These are phyloP conservation scores for Lasioglossum pauxillum DNA, from an alignment of 2,888 invertebrate species.

Conservation along the genomic window DNA sequence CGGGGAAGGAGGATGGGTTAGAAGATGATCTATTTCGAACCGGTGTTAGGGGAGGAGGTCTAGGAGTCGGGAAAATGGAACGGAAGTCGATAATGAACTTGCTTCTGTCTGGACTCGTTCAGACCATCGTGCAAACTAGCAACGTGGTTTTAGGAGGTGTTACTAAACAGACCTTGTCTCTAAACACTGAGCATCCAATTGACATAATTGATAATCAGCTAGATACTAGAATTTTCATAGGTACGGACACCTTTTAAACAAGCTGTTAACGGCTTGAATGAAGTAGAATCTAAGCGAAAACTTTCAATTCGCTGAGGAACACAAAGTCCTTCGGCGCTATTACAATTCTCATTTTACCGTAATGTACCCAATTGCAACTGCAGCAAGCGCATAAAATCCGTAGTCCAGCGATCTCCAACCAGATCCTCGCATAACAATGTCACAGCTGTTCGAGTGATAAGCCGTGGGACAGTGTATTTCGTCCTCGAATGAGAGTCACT, in stretches of 20 bases:
- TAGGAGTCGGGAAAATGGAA: not conserved
- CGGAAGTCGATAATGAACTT: not conserved
- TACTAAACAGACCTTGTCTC: too few relatives aligned
- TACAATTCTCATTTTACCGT: not conserved
- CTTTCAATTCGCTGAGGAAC: not conserved
- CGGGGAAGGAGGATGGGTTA: not conserved
- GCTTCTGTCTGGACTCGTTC: not conserved
- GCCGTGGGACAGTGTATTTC: not conserved
- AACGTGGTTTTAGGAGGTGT: not conserved
- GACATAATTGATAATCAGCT: not conserved
- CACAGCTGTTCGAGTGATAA: not conserved
- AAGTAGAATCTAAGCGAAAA: not conserved
- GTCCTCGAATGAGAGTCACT: slow-evolving; percentile 46
- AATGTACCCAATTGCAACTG: not conserved
- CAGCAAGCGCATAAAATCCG: not conserved
- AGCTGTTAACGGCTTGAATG: not conserved
- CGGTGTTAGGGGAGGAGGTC: not conserved
- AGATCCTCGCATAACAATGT: not conserved
- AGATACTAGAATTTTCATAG: not conserved
- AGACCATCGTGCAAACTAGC: not conserved
- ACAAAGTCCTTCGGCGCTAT: not conserved
- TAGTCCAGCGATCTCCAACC: not conserved
- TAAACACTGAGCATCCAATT: not conserved
- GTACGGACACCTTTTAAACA: not conserved
- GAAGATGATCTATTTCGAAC: not conserved